Percentiles rank a stretch among this genome's conserved stretches.
Conservation (phyloP, 2,113 vertebrate species). For the Neofelis nebulosa region DNA sequence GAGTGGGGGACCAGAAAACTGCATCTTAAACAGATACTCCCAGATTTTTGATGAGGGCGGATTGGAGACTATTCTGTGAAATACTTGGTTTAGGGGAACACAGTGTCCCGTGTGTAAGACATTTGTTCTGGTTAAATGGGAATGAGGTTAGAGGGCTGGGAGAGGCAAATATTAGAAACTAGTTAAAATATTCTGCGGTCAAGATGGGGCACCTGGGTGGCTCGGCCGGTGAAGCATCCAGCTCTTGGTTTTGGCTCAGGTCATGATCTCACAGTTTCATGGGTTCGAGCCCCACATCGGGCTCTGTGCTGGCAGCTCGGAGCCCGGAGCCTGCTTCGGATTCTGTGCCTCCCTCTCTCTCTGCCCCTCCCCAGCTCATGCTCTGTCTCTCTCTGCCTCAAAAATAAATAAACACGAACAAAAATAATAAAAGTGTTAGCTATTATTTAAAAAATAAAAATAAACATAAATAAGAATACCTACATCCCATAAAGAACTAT, state of each 20-base stretch:
- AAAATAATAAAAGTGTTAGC: too few relatives aligned
- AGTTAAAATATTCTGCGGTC: neutral
- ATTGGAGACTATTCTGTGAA: neutral
- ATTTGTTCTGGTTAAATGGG: neutral
- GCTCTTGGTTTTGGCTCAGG: too few relatives aligned
- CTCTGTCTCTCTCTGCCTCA: too few relatives aligned
- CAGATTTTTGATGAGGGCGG: neutral
- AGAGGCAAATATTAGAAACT: neutral
- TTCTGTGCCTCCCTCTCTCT: too few relatives aligned
- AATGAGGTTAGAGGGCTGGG: neutral
- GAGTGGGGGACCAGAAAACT: neutral
- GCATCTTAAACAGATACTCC: neutral
- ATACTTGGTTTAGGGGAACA: neutral
- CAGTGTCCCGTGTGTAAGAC: neutral
- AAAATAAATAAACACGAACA: too few relatives aligned
- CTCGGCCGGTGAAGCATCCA: too few relatives aligned
- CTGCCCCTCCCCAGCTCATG: too few relatives aligned
- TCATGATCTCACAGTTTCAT: too few relatives aligned
- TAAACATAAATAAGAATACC: neutral
- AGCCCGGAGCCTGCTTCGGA: too few relatives aligned
- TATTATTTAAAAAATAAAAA: too few relatives aligned
- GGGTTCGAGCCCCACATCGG: too few relatives aligned
- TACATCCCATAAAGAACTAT: neutral
- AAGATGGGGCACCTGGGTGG: neutral
- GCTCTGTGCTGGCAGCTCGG: too few relatives aligned